These are phyloP conservation scores for Mellivora capensis DNA, from an alignment of 2,113 vertebrate species.

Conservation along the genomic window DNA sequence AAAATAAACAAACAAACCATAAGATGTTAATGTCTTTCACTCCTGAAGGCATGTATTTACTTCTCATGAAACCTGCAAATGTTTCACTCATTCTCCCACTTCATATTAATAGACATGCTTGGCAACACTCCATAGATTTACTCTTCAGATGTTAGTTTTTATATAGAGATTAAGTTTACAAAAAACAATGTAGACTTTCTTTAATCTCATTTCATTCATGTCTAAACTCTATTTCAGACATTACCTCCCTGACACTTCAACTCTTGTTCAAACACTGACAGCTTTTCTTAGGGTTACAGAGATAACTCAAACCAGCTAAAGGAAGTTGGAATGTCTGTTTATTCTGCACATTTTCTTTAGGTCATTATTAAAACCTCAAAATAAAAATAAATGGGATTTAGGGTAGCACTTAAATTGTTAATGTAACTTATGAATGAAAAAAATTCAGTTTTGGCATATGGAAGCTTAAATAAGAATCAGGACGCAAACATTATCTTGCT, in stretches of 20 bases:
- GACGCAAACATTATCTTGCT: not conserved
- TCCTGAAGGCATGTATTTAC: slow-evolving; percentile 14
- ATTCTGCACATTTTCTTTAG: slow-evolving; percentile 51
- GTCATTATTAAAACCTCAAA: slow-evolving; percentile 2
- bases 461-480: not conserved
- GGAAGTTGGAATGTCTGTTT: slow-evolving; percentile 52
- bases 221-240: slow-evolving; percentile 67
- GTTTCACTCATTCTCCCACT: slow-evolving; percentile 60
- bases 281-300: slow-evolving; percentile 47
- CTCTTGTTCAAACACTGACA: slow-evolving; percentile 71
- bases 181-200: slow-evolving; percentile 49
- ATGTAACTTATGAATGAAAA: not conserved
- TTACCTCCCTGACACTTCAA: slow-evolving; percentile 67
- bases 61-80: slow-evolving; percentile 50
- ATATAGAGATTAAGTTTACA: slow-evolving; percentile 64
- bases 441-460: not conserved
- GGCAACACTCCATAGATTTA: slow-evolving; percentile 40
- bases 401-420: not conserved
- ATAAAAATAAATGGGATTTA: slow-evolving; percentile 40
- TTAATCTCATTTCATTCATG: slow-evolving; percentile 60
- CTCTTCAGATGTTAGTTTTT: slow-evolving; percentile 65
- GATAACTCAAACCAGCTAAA: slow-evolving; percentile 53
- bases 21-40: not conserved
- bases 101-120: slow-evolving; percentile 41
- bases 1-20: not conserved